Evolutionary conservation across 2,113 vertebrate genomes (phyloP), one percentile per base, ranked within the genome.

Genomic region (Penelope pileata): DNA sequence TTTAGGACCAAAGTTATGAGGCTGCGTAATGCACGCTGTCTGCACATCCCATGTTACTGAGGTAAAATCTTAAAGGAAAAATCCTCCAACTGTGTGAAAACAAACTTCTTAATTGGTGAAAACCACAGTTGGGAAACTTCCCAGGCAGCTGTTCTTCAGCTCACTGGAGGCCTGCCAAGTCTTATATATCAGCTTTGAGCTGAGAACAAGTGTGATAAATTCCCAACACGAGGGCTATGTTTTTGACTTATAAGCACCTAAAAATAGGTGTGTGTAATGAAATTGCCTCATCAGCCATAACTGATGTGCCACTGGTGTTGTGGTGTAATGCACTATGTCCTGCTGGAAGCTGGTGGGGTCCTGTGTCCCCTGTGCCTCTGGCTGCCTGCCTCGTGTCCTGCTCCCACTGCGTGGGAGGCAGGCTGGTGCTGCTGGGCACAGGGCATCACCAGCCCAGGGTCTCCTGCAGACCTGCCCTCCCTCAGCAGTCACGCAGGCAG

Each of bases 131-230:
- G 80, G 95, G 94, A 95, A 94, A 86, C 60, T 58, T 86, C 79
- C 80, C 85, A 64, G 85, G 80, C 94, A 96, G 96, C 94, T 97
- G 95, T 60, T 96, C 76, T 23, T 94, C 85, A 88, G 47, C 69
- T 79, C 2, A 10, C 88, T 91, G 94, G 86, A 91, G 60, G 67
- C 40, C 34, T 0, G 73, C 93, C 93, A 95, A 79, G 10, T 7
- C 58, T 24, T 58, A 18, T 4, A 7, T 3, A 36, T 58, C 88
- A 95, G 58, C 88, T 86, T 66, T 21, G 90, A 91, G 90, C 73
- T 86, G 83, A 90, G 94, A 96, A 88, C 73, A 86, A 88, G 73
- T 79, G 86, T 76, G 90, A 93, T 95, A 87, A 84, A 94, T 96
- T 96, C 88, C 76, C 10, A 1, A 76, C 92, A 93, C 82, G 83